A percentile compares a stretch with the other conserved stretches of the same genome.
Conservation (phyloP, 2,888 invertebrate genomes). For the Erynnis tages region DNA sequence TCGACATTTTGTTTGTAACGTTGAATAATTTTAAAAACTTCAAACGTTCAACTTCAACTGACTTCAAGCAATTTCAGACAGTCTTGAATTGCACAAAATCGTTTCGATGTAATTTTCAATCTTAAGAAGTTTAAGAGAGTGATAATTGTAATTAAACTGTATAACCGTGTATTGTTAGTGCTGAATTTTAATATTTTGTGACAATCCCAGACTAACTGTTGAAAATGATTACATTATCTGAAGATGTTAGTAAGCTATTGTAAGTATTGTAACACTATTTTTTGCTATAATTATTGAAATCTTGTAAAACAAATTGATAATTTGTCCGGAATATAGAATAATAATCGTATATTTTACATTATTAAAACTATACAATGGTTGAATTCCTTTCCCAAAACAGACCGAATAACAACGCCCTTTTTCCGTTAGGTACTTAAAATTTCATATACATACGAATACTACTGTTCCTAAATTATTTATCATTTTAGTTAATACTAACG, state of each 20-base stretch:
- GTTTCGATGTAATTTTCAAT: slow-evolving; percentile 6
- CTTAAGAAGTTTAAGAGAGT: too few species aligned
- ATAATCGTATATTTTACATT: too few species aligned
- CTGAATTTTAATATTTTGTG: slow-evolving; percentile 33
- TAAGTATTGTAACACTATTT: slow-evolving; percentile 45
- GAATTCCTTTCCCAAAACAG: too few species aligned
- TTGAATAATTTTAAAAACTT: slow-evolving; percentile 34
- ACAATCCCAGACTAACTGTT: slow-evolving; percentile 24
- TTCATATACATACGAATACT: too few species aligned
- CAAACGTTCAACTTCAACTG: slow-evolving; percentile 30
- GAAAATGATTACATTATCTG: slow-evolving; percentile 53
- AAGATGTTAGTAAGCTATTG: slow-evolving; percentile 63
- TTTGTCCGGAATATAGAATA: too few species aligned
- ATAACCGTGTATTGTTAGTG: slow-evolving; percentile 31
- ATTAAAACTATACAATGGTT: too few species aligned
- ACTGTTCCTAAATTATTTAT: too few species aligned
- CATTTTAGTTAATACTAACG: too few species aligned
- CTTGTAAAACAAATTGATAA: too few species aligned
- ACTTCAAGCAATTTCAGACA: background rate
- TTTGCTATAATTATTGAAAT: too few species aligned
- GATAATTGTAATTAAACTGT: too few species aligned
- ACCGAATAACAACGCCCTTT: slow-evolving; percentile 1
- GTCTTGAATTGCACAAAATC: background rate
- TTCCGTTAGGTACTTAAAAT: background rate
- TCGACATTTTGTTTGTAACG: slow-evolving; percentile 35